phyloP scores from a whole-genome alignment of 2,888 invertebrate genomes.

The Drosophila pseudotalamancana region DNA sequence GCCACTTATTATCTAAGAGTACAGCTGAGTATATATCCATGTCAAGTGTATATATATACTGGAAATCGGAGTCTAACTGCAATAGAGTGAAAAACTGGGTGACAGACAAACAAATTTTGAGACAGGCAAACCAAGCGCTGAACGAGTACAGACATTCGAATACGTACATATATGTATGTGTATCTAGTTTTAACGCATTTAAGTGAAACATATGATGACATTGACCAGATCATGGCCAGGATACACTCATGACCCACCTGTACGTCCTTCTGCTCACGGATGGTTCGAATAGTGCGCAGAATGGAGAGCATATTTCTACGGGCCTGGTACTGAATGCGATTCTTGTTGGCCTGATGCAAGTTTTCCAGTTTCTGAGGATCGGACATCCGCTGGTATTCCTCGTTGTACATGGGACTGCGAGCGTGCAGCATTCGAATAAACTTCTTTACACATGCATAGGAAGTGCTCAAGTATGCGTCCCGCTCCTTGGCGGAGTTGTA shows the following conservation, averaged over 20 bases:
- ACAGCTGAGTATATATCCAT: too few relatives aligned
- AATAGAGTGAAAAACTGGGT: too few relatives aligned
- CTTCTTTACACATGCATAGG: constrained; percentile 25
- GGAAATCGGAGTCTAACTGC: too few relatives aligned
- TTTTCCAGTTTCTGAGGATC: not conserved
- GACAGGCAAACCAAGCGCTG: too few relatives aligned
- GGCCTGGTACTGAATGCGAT: constrained; percentile 64
- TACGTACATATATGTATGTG: too few relatives aligned
- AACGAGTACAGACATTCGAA: too few relatives aligned
- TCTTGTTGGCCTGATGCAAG: constrained; percentile 46
- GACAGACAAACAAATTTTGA: too few relatives aligned
- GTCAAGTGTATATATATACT: too few relatives aligned
- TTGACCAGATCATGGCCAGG: too few relatives aligned
- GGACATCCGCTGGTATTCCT: constrained; percentile 18
- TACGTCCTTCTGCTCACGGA: constrained; percentile 36
- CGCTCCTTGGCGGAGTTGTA: constrained; percentile 17
- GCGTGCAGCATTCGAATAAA: constrained; percentile 63
- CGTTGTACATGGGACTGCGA: constrained; percentile 68
- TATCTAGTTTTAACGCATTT: too few relatives aligned
- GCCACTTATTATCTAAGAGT: too few relatives aligned
- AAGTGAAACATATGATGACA: too few relatives aligned
- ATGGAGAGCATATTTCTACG: constrained; percentile 65
- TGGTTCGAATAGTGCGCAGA: constrained; percentile 36
- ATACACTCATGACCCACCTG: constrained; percentile 22
- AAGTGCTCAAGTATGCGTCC: constrained; percentile 2